Percentiles rank a stretch among this genome's conserved stretches.
Conservation (phyloP, 2,888 invertebrate species). For the Nematopogon swammerdamellus region DNA sequence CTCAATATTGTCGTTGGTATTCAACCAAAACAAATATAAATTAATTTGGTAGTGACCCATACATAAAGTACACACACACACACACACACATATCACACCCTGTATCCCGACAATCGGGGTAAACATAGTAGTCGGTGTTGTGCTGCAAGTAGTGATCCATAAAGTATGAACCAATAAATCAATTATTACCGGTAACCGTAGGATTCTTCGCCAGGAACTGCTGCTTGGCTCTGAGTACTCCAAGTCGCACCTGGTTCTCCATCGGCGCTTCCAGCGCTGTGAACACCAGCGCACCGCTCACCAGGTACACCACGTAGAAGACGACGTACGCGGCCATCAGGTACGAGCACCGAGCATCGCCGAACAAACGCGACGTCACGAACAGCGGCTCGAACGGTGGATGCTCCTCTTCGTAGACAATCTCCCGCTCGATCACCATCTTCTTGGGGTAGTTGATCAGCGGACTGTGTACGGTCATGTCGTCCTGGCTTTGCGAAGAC, state of each 20-base stretch:
- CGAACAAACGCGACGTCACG: constrained; percentile 41
- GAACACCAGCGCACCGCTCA: constrained; percentile 66
- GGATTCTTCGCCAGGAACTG: constrained; percentile 58
- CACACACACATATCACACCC: too few relatives aligned
- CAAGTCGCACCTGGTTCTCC: constrained; percentile 52
- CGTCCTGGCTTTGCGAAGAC: constrained; percentile 37
- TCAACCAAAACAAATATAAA: too few relatives aligned
- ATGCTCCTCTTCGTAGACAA: constrained; percentile 43
- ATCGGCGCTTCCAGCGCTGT: constrained; percentile 62
- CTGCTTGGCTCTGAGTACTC: constrained; percentile 47
- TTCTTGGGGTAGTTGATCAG: constrained; percentile 41
- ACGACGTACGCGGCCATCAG: constrained; percentile 52
- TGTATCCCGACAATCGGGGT: too few relatives aligned
- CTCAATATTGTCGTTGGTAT: too few relatives aligned
- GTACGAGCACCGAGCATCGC: constrained; percentile 51
- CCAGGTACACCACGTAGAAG: constrained; percentile 61
- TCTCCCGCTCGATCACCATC: constrained; percentile 36
- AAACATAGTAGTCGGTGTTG: too few relatives aligned
- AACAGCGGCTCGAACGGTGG: constrained; percentile 43
- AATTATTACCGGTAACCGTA: constrained; percentile 63
- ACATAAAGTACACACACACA: too few relatives aligned
- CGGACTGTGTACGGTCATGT: constrained; percentile 47
- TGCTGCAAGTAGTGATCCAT: too few relatives aligned
- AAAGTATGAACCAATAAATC: too few relatives aligned
- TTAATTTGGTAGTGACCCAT: too few relatives aligned